Base-by-base conservation (phyloP, 1,140 invertebrate species). In the Anagrus nilaparvatae region DNA sequence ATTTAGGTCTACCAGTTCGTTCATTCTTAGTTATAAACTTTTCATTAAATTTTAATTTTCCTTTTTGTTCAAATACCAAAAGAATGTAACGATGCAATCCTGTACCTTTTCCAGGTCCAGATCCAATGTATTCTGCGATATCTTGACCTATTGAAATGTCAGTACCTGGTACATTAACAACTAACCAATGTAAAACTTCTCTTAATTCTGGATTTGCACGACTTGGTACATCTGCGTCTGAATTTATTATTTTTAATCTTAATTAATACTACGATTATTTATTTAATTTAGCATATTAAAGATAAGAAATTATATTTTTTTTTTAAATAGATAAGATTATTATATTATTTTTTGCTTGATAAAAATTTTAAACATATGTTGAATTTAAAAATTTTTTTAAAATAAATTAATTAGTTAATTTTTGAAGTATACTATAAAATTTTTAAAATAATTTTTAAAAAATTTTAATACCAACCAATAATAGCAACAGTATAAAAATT, bases 21-120 rank as follows among this genome's bases (percentile, higher is more conserved):
- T 45, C n/a, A 17, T 7, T n/a, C 5, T 36, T 46, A 1, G 28
- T 12, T 2, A 46, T 31, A 14, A 7, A 33, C 14, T 61, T 59
- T 47, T 75, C 74, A 31, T 71, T 56, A 43, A 69, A 65, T 5
- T 47, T 53, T n/a, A 75, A 48, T 47, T 63, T 64, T 9, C 67
- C 69, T 4, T 58, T 52, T 48, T 82, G 79, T 56, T 78, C 68
- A 56, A 69, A 82, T 4, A 78, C 63, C n/a, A 82, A 46, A 43
- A 75, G 76, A 3, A 82, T 70, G 59, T 84, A 84, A 16, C 81
- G 67, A 59, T 82, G 80, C 10, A 78, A 59, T 14, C 75, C 76
- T 54, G 53, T 55, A n/a, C 47, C 54, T 41, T 55, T 48, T 19
- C 50, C 48, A 8, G 63, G 53, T 7, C 51, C 54, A 17, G 74